Base-by-base conservation (phyloP, 2,888 invertebrate genomes). In the Hyppa rectilinea region DNA sequence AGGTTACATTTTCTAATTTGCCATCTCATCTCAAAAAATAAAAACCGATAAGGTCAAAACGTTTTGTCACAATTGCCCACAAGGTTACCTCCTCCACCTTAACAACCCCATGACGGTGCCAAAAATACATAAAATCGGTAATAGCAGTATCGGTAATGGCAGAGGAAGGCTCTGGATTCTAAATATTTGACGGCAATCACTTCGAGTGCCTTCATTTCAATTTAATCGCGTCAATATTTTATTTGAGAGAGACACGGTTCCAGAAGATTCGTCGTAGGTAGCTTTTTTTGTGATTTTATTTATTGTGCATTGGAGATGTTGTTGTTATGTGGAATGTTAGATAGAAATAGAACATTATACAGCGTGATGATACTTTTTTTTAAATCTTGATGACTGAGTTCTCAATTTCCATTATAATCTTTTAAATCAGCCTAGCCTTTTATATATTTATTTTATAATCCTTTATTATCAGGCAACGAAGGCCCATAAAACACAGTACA, bases 111-210 rank as follows among this genome's bases (percentile, higher is more conserved):
- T 72, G 80, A 73, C 59, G 17, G 3, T 50, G 55, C 64, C 78
- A 50, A 50, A 70, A 71, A 73, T 60, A 53, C 40, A 68, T 49
- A n/a, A 61, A 80, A 65, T 65, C 53, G 29, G 50, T 50, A 45
- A 53, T 61, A 77, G 56, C 53, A 36, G 53, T 73, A 75, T 68
- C 43, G 63, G 60, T 80, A 81, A 83, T 72, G 58, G 71, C 40
- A 17, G 45, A 50, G 68, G 75, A 77, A 63, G 34, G 59, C 56
- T 12, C 71, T 84, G 79, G 84, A 84, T 84, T 12, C 71, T 84
- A 77, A 84, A 84, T 84, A 81, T 84, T 84, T 84, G 73, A 84
- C 50, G 61, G 71, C 81, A 84, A 81, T 84, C 83, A 66, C 58
- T 66, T 52, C 34, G 74, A 83, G 84, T 84, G 79, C 53, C 70